A percentile compares a stretch with the other conserved stretches of the same genome.
These are phyloP conservation scores for Acridotheres tristis DNA, from an alignment of 2,797 vertebrate species.

Conservation along the genomic window DNA sequence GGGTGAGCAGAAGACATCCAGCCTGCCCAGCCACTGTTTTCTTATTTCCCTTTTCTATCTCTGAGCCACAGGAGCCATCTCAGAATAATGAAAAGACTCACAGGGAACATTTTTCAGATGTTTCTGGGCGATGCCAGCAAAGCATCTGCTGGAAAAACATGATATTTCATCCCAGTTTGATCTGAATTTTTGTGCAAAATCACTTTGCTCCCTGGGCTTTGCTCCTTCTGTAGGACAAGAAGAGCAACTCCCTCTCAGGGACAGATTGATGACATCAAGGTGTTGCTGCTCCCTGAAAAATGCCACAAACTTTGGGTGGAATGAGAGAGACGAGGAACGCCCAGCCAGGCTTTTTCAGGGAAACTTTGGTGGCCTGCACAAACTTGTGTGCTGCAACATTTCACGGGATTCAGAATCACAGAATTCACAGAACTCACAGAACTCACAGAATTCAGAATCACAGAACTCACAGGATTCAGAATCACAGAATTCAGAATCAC, in stretches of 20 bases:
- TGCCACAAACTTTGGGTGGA: neutral
- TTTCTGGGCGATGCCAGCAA: neutral
- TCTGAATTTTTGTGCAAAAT: neutral
- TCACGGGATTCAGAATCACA: no score
- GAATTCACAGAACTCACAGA: no score
- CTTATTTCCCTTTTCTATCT: neutral
- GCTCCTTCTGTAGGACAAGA: neutral
- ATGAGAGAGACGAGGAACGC: neutral
- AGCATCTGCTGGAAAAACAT: neutral
- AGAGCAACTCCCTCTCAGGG: neutral
- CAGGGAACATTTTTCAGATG: neutral
- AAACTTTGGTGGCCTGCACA: neutral
- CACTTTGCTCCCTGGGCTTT: neutral
- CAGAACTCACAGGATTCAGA: no score
- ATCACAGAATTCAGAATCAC: no score
- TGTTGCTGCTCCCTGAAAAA: neutral
- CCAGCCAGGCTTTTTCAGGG: neutral
- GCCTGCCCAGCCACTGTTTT: neutral
- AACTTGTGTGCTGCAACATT: accelerated
- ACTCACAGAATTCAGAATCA: no score
- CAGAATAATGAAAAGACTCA: neutral
- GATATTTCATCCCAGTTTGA: neutral
- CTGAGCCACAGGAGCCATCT: neutral
- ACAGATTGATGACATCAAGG: neutral
- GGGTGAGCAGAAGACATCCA: neutral